These are phyloP conservation scores for Zeus faber DNA, from an alignment of 2,113 vertebrate species.

Conservation along the genomic window DNA sequence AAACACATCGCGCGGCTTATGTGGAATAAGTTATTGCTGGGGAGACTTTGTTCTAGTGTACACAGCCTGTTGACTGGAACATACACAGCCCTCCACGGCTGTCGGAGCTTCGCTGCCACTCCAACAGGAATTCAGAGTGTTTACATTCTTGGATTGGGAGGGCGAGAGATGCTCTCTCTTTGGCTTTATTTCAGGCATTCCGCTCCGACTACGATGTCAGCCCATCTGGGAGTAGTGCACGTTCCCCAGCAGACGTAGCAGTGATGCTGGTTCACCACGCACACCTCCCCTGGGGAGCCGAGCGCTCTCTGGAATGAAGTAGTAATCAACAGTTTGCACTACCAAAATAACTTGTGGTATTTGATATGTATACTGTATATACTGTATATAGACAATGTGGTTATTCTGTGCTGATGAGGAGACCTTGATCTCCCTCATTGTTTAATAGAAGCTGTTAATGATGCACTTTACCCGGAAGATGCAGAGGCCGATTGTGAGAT, in stretches of 20 bases:
- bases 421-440: too few relatives aligned
- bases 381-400: too few relatives aligned
- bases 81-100: constrained; percentile 64
- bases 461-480: too few relatives aligned
- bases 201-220: constrained; percentile 56
- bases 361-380: background rate
- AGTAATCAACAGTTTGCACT: too few relatives aligned
- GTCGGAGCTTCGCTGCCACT: constrained; percentile 63
- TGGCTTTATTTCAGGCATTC: constrained; percentile 55
- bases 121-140: constrained; percentile 72
- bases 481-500: too few relatives aligned
- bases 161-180: constrained; percentile 62
- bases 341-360: too few relatives aligned
- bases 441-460: too few relatives aligned
- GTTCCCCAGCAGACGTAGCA: constrained; percentile 9
- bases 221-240: constrained; percentile 41
- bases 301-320: too few relatives aligned
- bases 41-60: constrained; percentile 47
- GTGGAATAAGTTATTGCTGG: constrained; percentile 36
- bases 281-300: too few relatives aligned
- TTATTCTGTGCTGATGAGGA: background rate
- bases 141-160: constrained; percentile 80
- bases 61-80: constrained; percentile 55
- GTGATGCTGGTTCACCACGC: too few relatives aligned
- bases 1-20: constrained; percentile 26